Evolutionary conservation across 1,140 invertebrate species (phyloP), one percentile per base, ranked within the genome.

Genomic region (Drosophila equinoxialis): DNA sequence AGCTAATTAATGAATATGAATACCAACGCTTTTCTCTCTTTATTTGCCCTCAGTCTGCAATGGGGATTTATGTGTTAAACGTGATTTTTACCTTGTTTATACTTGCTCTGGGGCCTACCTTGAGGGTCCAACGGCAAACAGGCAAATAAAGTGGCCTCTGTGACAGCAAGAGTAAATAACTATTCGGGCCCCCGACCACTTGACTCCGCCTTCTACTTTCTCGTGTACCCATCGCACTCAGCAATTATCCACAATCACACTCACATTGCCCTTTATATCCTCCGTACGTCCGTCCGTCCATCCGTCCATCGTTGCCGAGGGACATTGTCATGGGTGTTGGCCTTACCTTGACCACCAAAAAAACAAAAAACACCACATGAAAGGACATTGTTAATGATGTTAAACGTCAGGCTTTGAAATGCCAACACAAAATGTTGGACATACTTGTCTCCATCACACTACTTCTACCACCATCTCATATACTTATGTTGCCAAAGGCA

Each of bases 51-150:
- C 70, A 54, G 61, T 60, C 70, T 51, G 65, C 20, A 54, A n/a
- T 26, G 59, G 71, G 55, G 59, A 37, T 77, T 77, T 71, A 77
- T 77, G 75, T 41, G 68, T 62, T 71, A 59, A 66, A 77, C 75
- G 75, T 77, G 75, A 77, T 77, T 77, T 71, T 66, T 71, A 77
- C 75, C 65, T 68, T 62, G 62, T 77, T 71, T 77, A 59, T 39
- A 55, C 58, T 48, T 58, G 23, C n/a, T 45, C 39, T 41, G 58
- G 35, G 72, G 14, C 23, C 51, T 37, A 33, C 23, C 41, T 48
- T 17, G 13, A 57, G 30, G 62, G 65, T 64, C 39, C 41, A 14
- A 42, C 42, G 59, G 41, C 54, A 51, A 51, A 51, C 45, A 51
- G 45, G 20, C 45, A 51, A 51, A 51, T 51, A 51, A 51, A 51